phyloP scores from a whole-genome alignment of 2,888 invertebrate genomes.

The Eupithecia tripunctaria region DNA sequence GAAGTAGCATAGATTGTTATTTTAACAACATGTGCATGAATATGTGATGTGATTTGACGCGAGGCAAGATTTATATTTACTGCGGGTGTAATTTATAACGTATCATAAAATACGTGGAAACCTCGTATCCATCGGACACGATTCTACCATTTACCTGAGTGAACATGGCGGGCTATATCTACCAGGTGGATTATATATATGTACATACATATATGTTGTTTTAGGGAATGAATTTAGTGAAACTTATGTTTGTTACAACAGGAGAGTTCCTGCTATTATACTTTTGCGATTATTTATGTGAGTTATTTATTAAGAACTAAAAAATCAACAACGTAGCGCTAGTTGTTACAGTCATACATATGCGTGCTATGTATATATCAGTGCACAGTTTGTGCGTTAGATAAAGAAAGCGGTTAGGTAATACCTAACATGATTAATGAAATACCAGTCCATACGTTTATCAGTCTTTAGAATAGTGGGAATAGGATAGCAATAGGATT shows the following conservation, averaged over 20 bases:
- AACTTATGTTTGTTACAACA: neutral
- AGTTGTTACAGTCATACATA: no score
- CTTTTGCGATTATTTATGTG: neutral
- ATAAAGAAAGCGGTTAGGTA: no score
- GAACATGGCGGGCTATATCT: slow-evolving; percentile 25
- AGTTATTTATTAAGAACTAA: no score
- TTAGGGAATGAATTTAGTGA: neutral
- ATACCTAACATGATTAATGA: no score
- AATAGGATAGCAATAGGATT: no score
- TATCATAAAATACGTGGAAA: slow-evolving; percentile 75
- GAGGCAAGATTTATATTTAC: slow-evolving; percentile 79
- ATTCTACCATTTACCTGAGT: slow-evolving; percentile 32
- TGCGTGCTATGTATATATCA: no score
- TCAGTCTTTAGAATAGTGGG: no score
- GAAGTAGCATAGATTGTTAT: slow-evolving; percentile 61
- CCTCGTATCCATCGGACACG: slow-evolving; percentile 58
- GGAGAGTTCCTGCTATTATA: neutral
- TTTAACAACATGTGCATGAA: slow-evolving; percentile 73
- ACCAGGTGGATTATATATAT: slow-evolving; percentile 16
- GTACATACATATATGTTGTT: neutral
- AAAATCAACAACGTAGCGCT: no score
- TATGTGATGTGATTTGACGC: slow-evolving; percentile 78
- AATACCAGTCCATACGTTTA: no score
- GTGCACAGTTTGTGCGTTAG: no score
- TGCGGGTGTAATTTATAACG: slow-evolving; percentile 75